Evolutionary conservation across 2,797 vertebrate genomes (phyloP), one percentile per base, ranked within the genome.

Genomic region (Microhierax caerulescens): DNA sequence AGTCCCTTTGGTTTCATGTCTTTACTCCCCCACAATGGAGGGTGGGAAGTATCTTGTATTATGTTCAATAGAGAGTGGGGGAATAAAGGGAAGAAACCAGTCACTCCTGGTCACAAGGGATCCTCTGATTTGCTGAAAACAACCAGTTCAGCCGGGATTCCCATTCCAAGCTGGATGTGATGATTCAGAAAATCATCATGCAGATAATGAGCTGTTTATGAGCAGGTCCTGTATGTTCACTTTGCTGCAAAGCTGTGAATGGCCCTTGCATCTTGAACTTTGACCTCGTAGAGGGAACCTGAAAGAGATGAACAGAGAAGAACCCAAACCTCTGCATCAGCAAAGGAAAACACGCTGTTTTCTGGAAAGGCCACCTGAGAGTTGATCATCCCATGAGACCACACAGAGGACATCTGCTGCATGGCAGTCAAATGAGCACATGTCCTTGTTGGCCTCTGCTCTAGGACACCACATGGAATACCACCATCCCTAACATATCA

Each of bases 201-300:
- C 9, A 90, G 93, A 88, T 96, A 94, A 96, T 92, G 86, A 97
- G 51, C 78, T 96, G 93, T 74, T 94, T 94, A 87, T 64, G 86
- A 96, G 60, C 74, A 64, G 90, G 72, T 83, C 59, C 27, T 65
- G 63, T 88, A 87, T 95, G 85, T 91, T 97, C 92, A 63, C 64
- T 96, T 78, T 88, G 32, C 78, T 93, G 69, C 53, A 67, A 83
- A 93, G 39, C 51, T 89, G 73, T 81, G 36, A 89, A 75, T 56
- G 61, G 36, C 21, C 47, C 78, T n/a, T 50, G 5, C 21, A 34
- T 37, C 63, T 53, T 67, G 56, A 37, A 22, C 32, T 72, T 61
- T 37, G 16, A 69, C 47, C 13, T 83, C 0, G 0, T 13, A 41
- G 51, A 89, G 48, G 59, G 51, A 78, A 76, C 63, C 39, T 67